Conservation (phyloP, 2,888 invertebrate genomes). For the Microctonus aethiopoides region DNA sequence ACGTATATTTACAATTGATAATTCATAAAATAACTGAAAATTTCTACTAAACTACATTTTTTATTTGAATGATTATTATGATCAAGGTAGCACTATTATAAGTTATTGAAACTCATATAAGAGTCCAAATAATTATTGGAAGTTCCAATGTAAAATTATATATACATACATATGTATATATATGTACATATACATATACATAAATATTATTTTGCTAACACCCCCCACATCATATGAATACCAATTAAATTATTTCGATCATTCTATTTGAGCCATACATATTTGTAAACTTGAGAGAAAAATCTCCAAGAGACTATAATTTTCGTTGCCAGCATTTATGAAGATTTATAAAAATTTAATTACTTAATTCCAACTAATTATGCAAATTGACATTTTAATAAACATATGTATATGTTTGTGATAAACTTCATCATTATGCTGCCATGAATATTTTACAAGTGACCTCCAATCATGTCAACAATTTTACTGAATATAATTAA, state of each 20-base stretch:
- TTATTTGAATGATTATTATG: not conserved
- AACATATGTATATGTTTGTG: not conserved
- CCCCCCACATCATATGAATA: not conserved
- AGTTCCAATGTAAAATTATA: no score
- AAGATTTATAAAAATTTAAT: not conserved
- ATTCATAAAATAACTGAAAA: not conserved
- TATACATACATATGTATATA: no score
- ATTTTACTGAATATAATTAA: not conserved
- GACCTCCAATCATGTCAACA: not conserved
- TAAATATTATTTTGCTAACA: not conserved
- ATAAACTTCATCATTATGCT: constrained; percentile 1
- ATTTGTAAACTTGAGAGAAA: not conserved
- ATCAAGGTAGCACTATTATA: not conserved
- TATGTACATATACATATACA: no score
- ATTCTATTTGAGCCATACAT: not conserved
- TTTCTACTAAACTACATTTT: not conserved
- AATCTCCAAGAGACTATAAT: not conserved
- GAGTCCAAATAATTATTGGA: not conserved
- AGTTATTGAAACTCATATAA: not conserved
- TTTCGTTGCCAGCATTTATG: not conserved
- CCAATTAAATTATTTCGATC: not conserved
- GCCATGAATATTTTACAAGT: constrained; percentile 13
- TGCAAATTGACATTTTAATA: not conserved
- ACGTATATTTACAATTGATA: not conserved
- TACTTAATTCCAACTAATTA: not conserved